Percentiles rank a stretch among this genome's conserved stretches.
These are phyloP conservation scores for Adelphocoris suturalis DNA, from an alignment of 2,888 invertebrate species.

Conservation along the genomic window DNA sequence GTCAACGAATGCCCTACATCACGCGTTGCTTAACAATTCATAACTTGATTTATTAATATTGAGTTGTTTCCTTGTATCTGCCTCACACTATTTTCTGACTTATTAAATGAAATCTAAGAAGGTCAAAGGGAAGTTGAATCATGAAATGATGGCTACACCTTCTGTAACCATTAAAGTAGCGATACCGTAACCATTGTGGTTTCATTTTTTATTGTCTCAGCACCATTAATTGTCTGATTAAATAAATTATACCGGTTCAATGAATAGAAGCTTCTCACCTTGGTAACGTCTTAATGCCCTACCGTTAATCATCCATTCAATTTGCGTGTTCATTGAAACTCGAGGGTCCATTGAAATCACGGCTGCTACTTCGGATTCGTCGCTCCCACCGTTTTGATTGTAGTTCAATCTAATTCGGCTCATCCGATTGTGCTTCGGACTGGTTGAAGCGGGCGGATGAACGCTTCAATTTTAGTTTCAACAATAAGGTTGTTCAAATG, in stretches of 20 bases:
- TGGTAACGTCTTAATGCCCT: not conserved
- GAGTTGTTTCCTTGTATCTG: no score
- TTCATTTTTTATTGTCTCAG: not conserved
- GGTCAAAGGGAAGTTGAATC: no score
- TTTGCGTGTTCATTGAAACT: not conserved
- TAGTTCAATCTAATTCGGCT: not conserved
- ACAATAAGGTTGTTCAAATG: no score
- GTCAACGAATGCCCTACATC: no score
- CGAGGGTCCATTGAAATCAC: not conserved
- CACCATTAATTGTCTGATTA: not conserved
- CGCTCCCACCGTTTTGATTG: not conserved
- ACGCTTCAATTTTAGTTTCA: no score
- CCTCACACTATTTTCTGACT: no score
- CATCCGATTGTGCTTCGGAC: not conserved
- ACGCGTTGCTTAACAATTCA: no score
- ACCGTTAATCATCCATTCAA: slow-evolving; percentile 33
- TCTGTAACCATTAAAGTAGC: no score
- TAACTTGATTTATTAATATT: no score
- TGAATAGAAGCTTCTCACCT: slow-evolving; percentile 3
- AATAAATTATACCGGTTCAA: not conserved
- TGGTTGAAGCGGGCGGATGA: not conserved
- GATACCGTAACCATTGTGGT: no score
- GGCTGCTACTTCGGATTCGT: not conserved
- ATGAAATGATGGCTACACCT: no score
- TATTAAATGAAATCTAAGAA: no score